Evolutionary conservation across 2,797 vertebrate genomes (phyloP), one percentile per base, ranked within the genome.

Genomic region (Rhadinocentrus ornatus): DNA sequence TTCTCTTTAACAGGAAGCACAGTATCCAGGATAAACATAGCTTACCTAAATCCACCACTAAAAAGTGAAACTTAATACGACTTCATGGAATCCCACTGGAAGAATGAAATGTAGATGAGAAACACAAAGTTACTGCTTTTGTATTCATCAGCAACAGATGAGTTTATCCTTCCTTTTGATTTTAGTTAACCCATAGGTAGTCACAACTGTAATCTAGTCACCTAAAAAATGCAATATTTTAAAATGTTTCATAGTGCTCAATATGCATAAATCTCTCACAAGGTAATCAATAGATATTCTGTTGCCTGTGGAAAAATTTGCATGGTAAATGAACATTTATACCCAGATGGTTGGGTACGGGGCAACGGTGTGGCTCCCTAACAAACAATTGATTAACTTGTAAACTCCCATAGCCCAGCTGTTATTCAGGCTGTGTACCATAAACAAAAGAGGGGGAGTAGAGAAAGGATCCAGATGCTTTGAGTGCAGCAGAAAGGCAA

Each of bases 331-430:
- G 78, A 93, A 90, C 92, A 92, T 93, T 93, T 93, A 89, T 91
- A 90, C 89, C 83, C 93, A 95, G 93, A 93, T 94, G 93, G 91
- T 82, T 89, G 82, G 79, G 80, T 92, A 90, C 75, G 80, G 90
- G 86, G 88, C 89, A 93, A 86, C 52, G 66, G 75, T 69, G 84
- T 86, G 85, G 86, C 87, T 93, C 78, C 46, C 91, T 87, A 92
- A 93, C 90, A 94, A 94, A 94, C 92, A 94, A 94, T 93, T 95
- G 94, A 94, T 94, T 94, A 94, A 94, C 93, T 93, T 94, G 93
- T 94, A 93, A 93, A 93, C 92, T 93, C 92, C 89, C 90, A 93
- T 89, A 88, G 88, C 91, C 92, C 95, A 95, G 94, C 94, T 95
- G 94, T 93, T 95, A 92, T 93, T 94, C 91, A 86, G 89, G 82